phyloP scores from a whole-genome alignment of 2,113 vertebrate genomes.

The Junco hyemalis region DNA sequence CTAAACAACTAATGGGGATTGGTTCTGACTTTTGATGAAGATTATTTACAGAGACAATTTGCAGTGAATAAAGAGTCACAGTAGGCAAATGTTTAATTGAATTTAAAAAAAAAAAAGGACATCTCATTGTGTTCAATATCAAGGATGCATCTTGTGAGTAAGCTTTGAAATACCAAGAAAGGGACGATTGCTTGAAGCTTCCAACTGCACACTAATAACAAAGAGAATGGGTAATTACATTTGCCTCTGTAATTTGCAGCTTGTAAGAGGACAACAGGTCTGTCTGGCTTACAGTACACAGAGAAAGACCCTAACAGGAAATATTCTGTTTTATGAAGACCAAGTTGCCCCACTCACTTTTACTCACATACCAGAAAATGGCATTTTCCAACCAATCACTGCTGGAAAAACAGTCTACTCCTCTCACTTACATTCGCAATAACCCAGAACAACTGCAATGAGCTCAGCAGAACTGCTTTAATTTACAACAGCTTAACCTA shows the following conservation, averaged over 20 bases:
- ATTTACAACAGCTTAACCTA: slow-evolving; percentile 36
- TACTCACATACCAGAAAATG: not conserved
- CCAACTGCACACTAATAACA: slow-evolving; percentile 64
- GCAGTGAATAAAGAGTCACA: slow-evolving; percentile 82
- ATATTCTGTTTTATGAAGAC: not conserved
- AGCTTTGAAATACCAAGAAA: slow-evolving; percentile 76
- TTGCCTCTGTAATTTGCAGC: slow-evolving; percentile 66
- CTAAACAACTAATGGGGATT: slow-evolving; percentile 84
- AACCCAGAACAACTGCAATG: not conserved
- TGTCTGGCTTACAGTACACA: slow-evolving; percentile 1
- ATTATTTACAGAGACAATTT: slow-evolving; percentile 86
- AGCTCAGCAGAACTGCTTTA: slow-evolving; percentile 7
- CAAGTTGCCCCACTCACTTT: not conserved
- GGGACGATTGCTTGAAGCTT: slow-evolving; percentile 61
- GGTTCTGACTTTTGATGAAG: slow-evolving; percentile 86
- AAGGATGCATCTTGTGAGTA: slow-evolving; percentile 53
- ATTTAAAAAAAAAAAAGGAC: slow-evolving; percentile 67
- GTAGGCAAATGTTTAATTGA: slow-evolving; percentile 85
- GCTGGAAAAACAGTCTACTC: not conserved
- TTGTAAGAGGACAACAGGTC: slow-evolving; percentile 68
- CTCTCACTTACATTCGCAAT: not conserved
- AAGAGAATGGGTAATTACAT: slow-evolving; percentile 73
- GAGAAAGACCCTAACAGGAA: not conserved
- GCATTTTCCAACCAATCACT: not conserved
- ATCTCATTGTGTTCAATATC: slow-evolving; percentile 79